A percentile compares a stretch with the other conserved stretches of the same genome.
phyloP scores from a whole-genome alignment of 2,113 vertebrate genomes.

The Crotalus helleri region DNA sequence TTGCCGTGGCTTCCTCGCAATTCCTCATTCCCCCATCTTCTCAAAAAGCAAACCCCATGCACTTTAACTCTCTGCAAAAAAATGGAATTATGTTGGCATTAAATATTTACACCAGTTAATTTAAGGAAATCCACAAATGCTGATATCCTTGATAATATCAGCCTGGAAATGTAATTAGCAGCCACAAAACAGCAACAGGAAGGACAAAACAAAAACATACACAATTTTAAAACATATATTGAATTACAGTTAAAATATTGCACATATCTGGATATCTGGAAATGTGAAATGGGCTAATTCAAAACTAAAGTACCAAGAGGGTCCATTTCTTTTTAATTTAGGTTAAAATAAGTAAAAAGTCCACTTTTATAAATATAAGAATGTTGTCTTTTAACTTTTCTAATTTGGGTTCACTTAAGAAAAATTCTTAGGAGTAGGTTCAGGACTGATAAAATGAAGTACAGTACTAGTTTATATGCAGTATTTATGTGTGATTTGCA shows the following conservation, averaged over 20 bases:
- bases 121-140: neutral
- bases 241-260: neutral
- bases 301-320: neutral
- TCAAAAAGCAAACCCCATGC: neutral
- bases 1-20: neutral
- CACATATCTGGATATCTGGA: neutral
- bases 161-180: neutral
- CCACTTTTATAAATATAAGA: neutral
- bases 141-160: neutral
- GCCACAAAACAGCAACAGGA: neutral
- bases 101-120: neutral
- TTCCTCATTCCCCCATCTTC: neutral
- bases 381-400: neutral
- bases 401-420: neutral
- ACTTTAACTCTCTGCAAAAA: neutral
- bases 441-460: neutral
- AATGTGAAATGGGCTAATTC: neutral
- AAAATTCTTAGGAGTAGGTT: neutral
- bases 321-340: neutral
- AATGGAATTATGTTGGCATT: neutral
- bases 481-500: neutral
- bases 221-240: neutral
- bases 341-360: neutral
- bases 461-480: neutral
- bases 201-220: neutral